These are phyloP conservation scores for Diorhabda carinulata DNA, from an alignment of 1,140 invertebrate genomes.

Conservation along the genomic window DNA sequence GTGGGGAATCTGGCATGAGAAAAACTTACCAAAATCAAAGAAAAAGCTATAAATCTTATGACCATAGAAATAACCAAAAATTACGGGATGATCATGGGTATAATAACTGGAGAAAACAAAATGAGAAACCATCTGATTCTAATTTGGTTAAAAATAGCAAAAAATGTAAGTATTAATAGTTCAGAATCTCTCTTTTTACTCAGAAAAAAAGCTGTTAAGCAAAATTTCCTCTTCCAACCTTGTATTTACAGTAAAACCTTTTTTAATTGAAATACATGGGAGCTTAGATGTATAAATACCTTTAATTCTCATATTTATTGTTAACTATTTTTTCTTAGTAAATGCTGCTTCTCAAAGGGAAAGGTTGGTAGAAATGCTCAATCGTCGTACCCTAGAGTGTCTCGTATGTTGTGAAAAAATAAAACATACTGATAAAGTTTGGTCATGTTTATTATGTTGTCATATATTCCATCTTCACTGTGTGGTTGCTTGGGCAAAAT, in stretches of 20 bases:
- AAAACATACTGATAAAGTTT: constrained; percentile 72
- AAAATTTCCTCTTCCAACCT: too few species aligned
- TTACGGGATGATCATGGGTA: not conserved
- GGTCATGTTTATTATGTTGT: constrained; percentile 88
- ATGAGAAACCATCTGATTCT: not conserved
- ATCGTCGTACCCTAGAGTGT: constrained; percentile 77
- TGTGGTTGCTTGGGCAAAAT: constrained; percentile 85
- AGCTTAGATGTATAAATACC: too few species aligned
- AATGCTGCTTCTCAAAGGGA: constrained; percentile 63
- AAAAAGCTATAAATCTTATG: constrained; percentile 6
- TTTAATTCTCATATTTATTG: too few species aligned
- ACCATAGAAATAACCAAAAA: constrained; percentile 4
- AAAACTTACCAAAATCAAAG: not conserved
- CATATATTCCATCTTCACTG: constrained; percentile 88
- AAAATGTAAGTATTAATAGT: constrained; percentile 8
- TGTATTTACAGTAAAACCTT: too few species aligned
- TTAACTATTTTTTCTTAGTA: not conserved
- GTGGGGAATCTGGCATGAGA: not conserved
- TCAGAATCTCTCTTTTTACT: too few species aligned
- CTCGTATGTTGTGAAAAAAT: constrained; percentile 88
- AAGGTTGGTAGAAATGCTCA: constrained; percentile 74
- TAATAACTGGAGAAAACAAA: constrained; percentile 13
- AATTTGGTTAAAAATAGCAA: constrained; percentile 5
- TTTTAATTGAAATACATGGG: too few species aligned
- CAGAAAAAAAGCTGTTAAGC: too few species aligned